Percentiles rank a stretch among this genome's conserved stretches.
phyloP scores from a whole-genome alignment of 1,140 invertebrate genomes.

The Sminthurides bifidus region DNA sequence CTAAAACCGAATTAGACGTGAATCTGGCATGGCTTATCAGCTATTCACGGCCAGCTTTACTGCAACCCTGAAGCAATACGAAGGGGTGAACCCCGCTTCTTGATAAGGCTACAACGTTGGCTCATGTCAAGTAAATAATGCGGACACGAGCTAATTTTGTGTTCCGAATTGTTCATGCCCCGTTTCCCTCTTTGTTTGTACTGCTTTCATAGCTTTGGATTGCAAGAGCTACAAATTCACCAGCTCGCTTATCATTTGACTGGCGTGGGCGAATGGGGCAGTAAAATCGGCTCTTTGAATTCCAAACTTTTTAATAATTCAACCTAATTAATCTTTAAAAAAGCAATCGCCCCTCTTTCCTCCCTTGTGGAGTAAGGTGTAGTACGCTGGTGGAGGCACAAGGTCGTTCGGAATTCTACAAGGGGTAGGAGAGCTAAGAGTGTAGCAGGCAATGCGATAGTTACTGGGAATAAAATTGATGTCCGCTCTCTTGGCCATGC shows the following conservation, averaged over 20 bases:
- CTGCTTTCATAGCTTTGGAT: background rate
- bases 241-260: background rate
- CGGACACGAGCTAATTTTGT: background rate
- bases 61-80: no score
- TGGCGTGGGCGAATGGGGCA: background rate
- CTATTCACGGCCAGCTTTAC: no score
- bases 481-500: background rate
- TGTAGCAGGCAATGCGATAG: background rate
- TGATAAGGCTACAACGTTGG: no score
- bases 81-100: no score
- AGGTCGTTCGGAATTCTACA: slow-evolving; percentile 2
- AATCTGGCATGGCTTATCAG: no score
- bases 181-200: background rate
- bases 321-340: slow-evolving; percentile 30
- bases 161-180: background rate
- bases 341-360: slow-evolving; percentile 24
- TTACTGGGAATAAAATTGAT: no score
- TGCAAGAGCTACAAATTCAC: background rate
- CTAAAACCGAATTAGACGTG: no score
- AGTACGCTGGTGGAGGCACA: slow-evolving; percentile 8
- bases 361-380: slow-evolving; percentile 13
- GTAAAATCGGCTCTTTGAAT: background rate
- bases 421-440: slow-evolving; percentile 5
- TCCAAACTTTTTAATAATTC: slow-evolving; percentile 26
- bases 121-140: background rate